A percentile compares a stretch with the other conserved stretches of the same genome.
Evolutionary conservation across 2,797 vertebrate species (phyloP).

Genomic region (Gadopsis bispinosus): DNA sequence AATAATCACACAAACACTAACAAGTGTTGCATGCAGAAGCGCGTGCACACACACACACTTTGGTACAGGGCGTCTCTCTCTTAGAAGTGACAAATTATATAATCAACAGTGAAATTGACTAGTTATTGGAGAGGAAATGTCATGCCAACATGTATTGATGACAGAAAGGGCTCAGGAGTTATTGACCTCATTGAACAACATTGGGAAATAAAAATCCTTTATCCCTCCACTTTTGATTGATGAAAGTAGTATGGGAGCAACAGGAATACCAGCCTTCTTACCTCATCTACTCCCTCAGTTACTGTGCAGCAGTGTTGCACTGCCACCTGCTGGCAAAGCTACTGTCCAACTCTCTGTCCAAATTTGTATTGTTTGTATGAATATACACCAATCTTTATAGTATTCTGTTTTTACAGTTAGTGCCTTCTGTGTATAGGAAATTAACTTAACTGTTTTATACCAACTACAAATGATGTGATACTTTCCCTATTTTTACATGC

Average conservation of each 20-base stretch:
- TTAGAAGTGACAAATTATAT: constrained; percentile 49
- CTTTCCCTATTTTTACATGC: not conserved
- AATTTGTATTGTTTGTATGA: too few species aligned
- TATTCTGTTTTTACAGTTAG: too few species aligned
- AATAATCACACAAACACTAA: not conserved
- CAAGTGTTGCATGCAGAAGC: not conserved
- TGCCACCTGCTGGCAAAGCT: constrained; percentile 77
- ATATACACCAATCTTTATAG: not conserved
- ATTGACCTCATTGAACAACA: constrained; percentile 52
- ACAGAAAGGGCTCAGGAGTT: constrained; percentile 38
- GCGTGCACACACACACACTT: constrained; percentile 2
- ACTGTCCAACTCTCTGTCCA: not conserved
- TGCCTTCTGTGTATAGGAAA: not conserved
- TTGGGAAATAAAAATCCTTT: constrained; percentile 40
- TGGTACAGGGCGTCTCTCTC: constrained; percentile 22
- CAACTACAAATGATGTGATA: not conserved
- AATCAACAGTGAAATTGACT: constrained; percentile 54
- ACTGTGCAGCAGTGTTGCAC: constrained; percentile 38
- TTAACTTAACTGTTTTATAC: not conserved
- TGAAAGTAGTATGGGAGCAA: constrained; percentile 39
- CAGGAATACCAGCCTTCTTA: constrained; percentile 31
- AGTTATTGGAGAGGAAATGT: constrained; percentile 58
- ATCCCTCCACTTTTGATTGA: constrained; percentile 45
- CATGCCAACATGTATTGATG: constrained; percentile 46
- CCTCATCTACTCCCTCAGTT: not conserved